A percentile compares a stretch with the other conserved stretches of the same genome.
phyloP scores from a whole-genome alignment of 2,888 invertebrate species.

The Cataglyphis rosenhaueri region DNA sequence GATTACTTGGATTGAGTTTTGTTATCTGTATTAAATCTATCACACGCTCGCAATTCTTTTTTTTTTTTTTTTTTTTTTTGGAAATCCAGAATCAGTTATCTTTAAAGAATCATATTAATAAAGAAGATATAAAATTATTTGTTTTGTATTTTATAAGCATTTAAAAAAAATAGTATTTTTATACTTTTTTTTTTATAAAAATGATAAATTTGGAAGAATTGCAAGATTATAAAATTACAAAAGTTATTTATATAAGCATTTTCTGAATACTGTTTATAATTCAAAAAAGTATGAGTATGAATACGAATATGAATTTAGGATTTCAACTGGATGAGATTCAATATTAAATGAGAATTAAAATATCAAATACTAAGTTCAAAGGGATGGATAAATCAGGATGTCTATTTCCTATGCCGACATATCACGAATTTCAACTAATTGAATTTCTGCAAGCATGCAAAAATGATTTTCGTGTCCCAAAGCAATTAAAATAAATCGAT shows the following conservation, averaged over 20 bases:
- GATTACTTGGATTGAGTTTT: slow-evolving; percentile 13
- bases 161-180: background rate
- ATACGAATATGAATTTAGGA: background rate
- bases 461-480: slow-evolving; percentile 28
- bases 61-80: background rate
- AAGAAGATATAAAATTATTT: slow-evolving; percentile 3
- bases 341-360: background rate
- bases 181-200: background rate
- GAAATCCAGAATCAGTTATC: background rate
- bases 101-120: background rate
- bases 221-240: background rate
- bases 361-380: slow-evolving; percentile 3
- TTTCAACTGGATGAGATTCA: background rate
- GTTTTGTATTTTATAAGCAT: background rate
- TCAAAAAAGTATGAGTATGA: background rate
- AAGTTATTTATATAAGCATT: background rate
- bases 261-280: background rate
- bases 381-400: slow-evolving; percentile 14
- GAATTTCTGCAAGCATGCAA: slow-evolving; percentile 37
- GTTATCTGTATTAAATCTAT: slow-evolving; percentile 1
- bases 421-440: slow-evolving; percentile 23
- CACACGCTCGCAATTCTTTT: background rate
- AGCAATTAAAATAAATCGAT: slow-evolving; percentile 26
- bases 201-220: background rate
- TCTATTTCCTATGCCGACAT: slow-evolving; percentile 25